These are phyloP conservation scores for Colletes collaris DNA, from an alignment of 2,888 invertebrate species.

Conservation along the genomic window DNA sequence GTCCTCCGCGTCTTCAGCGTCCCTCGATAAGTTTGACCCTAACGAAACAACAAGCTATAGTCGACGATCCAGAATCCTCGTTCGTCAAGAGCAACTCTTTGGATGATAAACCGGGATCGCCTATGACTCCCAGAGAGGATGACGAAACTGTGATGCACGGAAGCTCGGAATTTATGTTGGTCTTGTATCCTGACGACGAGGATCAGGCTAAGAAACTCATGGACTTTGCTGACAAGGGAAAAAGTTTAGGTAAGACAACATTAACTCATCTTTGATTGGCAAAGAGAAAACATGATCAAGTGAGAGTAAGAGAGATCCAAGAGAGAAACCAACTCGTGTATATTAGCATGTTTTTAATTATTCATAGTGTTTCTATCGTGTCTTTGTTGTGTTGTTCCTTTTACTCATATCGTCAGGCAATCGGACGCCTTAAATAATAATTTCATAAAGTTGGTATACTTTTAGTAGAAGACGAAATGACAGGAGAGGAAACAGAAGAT, in stretches of 20 bases:
- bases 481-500: slow-evolving; percentile 77
- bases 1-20: not conserved
- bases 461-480: slow-evolving; percentile 12
- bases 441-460: not conserved
- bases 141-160: slow-evolving; percentile 85
- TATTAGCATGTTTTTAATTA: too few relatives aligned
- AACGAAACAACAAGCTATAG: slow-evolving; percentile 47
- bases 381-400: too few relatives aligned
- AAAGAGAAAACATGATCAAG: too few relatives aligned
- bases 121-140: slow-evolving; percentile 67
- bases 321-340: too few relatives aligned
- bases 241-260: slow-evolving; percentile 22
- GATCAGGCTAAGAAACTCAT: slow-evolving; percentile 21
- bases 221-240: slow-evolving; percentile 4
- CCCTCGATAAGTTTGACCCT: slow-evolving; percentile 29
- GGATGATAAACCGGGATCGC: slow-evolving; percentile 34
- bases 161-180: slow-evolving; percentile 93
- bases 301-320: too few relatives aligned
- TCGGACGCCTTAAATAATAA: too few relatives aligned
- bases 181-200: slow-evolving; percentile 86
- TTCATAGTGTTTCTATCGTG: too few relatives aligned
- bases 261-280: too few relatives aligned
- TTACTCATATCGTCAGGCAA: too few relatives aligned
- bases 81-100: slow-evolving; percentile 5
- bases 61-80: slow-evolving; percentile 35